Conservation (phyloP, 2,113 vertebrate genomes). For the Sorex araneus region DNA sequence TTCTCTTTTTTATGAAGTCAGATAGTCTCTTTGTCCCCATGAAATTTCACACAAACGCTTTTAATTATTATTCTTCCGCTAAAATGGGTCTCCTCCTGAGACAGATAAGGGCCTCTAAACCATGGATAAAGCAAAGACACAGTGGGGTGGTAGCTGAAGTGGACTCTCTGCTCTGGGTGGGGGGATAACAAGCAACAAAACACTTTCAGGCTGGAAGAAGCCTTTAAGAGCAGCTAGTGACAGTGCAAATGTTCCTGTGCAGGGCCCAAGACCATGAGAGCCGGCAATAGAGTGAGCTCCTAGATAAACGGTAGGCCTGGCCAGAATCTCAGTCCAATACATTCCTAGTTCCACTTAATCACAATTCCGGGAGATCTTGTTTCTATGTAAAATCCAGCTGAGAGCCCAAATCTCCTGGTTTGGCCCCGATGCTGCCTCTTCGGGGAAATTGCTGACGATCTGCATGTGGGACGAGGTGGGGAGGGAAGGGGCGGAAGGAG, state of each 20-base stretch:
- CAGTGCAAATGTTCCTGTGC: too few species aligned
- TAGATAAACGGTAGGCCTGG: background rate
- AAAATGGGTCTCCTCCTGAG: conserved; percentile 18
- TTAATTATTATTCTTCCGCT: background rate
- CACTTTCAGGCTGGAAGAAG: background rate
- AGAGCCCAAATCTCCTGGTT: conserved; percentile 16
- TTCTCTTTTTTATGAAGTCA: conserved; percentile 12
- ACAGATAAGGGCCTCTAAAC: background rate
- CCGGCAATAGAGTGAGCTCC: background rate
- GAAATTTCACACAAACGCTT: background rate
- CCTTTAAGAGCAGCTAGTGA: background rate
- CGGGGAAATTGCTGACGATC: background rate
- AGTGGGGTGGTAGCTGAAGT: background rate
- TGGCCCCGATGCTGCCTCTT: too few species aligned
- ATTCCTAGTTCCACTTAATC: background rate
- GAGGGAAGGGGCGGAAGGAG: background rate
- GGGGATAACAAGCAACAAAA: background rate
- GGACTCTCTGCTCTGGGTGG: background rate
- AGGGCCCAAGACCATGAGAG: background rate
- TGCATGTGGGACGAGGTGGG: background rate
- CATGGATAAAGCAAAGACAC: background rate
- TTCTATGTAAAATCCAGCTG: conserved; percentile 57
- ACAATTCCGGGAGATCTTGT: conserved; percentile 1
- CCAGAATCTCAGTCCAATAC: background rate
- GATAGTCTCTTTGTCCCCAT: background rate